These are phyloP conservation scores for Apamea anceps DNA, from an alignment of 2,888 invertebrate species.

Conservation along the genomic window DNA sequence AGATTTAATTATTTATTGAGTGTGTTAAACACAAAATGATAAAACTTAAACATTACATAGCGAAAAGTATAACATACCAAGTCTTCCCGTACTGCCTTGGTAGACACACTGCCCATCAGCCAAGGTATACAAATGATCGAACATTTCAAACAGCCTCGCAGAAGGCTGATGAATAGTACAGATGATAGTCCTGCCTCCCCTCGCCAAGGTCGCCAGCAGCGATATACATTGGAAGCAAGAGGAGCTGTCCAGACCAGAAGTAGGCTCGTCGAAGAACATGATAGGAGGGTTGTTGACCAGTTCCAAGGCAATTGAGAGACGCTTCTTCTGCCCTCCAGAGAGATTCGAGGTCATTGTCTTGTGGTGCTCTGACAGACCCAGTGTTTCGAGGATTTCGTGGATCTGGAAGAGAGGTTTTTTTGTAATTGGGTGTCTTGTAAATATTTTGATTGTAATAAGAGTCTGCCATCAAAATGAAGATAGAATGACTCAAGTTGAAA, in stretches of 20 bases:
- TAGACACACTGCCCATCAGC: constrained; percentile 99
- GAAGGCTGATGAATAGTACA: constrained; percentile 99
- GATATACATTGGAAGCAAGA: constrained; percentile 98
- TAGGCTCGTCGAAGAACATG: constrained; percentile 99
- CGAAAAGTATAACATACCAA: constrained; percentile 92
- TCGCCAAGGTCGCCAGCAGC: constrained; percentile 96
- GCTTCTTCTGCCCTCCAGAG: constrained; percentile 98
- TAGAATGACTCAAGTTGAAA: not conserved
- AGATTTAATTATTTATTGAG: no score
- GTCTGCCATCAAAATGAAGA: not conserved
- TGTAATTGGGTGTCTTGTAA: not conserved
- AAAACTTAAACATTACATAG: not conserved
- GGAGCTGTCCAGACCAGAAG: constrained; percentile 98
- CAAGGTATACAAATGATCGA: constrained; percentile 97
- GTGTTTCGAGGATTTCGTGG: constrained; percentile 96
- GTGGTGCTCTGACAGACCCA: constrained; percentile 96
- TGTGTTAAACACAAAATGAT: not conserved
- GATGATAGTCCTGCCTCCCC: constrained; percentile 97
- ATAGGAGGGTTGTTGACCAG: constrained; percentile 99
- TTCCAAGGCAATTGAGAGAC: constrained; percentile 98
- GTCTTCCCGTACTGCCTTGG: constrained; percentile 95
- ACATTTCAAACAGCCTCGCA: constrained; percentile 99
- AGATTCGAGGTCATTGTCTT: constrained; percentile 97
- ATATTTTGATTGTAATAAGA: not conserved
- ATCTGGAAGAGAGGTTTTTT: constrained; percentile 91